phyloP scores from a whole-genome alignment of 1,140 invertebrate species.

The Carcinoscorpius rotundicauda region DNA sequence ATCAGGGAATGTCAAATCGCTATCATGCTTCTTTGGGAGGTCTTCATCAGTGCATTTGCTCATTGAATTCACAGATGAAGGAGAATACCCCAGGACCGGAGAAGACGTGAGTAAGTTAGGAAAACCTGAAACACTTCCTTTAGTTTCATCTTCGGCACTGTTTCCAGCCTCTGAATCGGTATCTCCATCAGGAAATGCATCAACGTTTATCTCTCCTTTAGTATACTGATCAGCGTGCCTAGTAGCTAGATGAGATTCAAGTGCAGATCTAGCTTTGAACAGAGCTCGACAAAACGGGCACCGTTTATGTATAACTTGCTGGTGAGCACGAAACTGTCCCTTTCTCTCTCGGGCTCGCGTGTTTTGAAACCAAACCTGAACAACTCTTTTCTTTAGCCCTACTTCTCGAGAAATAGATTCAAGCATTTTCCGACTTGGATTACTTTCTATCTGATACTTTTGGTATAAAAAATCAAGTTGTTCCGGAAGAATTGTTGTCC shows the following conservation, averaged over 20 bases:
- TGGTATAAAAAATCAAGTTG: slow-evolving; percentile 95
- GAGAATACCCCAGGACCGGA: not conserved
- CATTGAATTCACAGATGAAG: too few relatives aligned
- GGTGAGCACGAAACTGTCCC: slow-evolving; percentile 86
- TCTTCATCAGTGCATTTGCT: slow-evolving; percentile 79
- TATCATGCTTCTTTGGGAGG: slow-evolving; percentile 79
- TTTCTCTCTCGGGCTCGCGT: slow-evolving; percentile 77
- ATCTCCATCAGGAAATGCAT: slow-evolving; percentile 64
- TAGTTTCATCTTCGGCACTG: not conserved
- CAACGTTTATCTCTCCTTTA: slow-evolving; percentile 82
- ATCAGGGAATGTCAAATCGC: slow-evolving; percentile 46
- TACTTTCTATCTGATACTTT: slow-evolving; percentile 94
- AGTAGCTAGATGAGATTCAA: slow-evolving; percentile 84
- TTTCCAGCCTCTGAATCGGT: slow-evolving; percentile 14
- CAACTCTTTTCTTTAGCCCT: slow-evolving; percentile 89
- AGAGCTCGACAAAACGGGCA: slow-evolving; percentile 89
- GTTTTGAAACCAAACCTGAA: slow-evolving; percentile 93
- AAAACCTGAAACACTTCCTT: slow-evolving; percentile 3
- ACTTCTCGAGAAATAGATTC: slow-evolving; percentile 93
- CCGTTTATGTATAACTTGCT: slow-evolving; percentile 88
- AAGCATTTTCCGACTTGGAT: slow-evolving; percentile 92
- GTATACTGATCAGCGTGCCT: slow-evolving; percentile 87
- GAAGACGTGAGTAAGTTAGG: not conserved
- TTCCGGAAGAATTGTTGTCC: slow-evolving; percentile 93
- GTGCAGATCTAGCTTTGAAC: slow-evolving; percentile 86